Percentiles rank a stretch among this genome's conserved stretches.
Evolutionary conservation across 2,888 invertebrate genomes (phyloP).

Genomic region (Lamellibrachia columna): DNA sequence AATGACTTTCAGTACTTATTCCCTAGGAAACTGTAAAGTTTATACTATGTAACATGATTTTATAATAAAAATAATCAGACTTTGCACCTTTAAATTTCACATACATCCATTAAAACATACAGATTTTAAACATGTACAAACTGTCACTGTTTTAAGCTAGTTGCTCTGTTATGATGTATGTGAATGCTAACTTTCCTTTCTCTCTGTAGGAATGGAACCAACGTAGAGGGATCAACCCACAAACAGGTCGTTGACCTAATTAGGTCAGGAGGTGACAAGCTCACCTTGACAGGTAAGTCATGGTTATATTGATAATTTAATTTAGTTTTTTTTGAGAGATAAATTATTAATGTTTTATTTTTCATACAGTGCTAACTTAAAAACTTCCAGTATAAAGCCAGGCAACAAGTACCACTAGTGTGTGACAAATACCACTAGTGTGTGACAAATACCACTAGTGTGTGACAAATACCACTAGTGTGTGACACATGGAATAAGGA

Average conservation of each 20-base stretch:
- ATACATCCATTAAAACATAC: neutral
- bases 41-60: too few relatives aligned
- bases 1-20: too few relatives aligned
- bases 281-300: constrained; percentile 82
- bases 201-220: constrained; percentile 90
- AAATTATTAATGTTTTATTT: neutral
- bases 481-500: too few relatives aligned
- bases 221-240: constrained; percentile 99
- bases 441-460: too few relatives aligned
- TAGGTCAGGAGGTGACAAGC: constrained; percentile 96
- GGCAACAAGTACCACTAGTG: too few relatives aligned
- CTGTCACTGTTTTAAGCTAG: neutral
- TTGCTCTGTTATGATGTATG: neutral
- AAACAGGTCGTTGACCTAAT: constrained; percentile 99
- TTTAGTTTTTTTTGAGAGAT: neutral
- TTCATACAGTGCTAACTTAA: neutral
- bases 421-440: too few relatives aligned
- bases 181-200: neutral
- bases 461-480: too few relatives aligned
- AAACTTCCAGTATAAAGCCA: neutral
- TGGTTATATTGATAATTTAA: neutral
- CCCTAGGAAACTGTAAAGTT: too few relatives aligned
- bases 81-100: too few relatives aligned
- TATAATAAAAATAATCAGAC: too few relatives aligned
- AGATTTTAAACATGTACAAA: neutral